Percentiles rank a stretch among this genome's conserved stretches.
Conservation (phyloP, 2,888 invertebrate species). For the Nymphalis polychloros region DNA sequence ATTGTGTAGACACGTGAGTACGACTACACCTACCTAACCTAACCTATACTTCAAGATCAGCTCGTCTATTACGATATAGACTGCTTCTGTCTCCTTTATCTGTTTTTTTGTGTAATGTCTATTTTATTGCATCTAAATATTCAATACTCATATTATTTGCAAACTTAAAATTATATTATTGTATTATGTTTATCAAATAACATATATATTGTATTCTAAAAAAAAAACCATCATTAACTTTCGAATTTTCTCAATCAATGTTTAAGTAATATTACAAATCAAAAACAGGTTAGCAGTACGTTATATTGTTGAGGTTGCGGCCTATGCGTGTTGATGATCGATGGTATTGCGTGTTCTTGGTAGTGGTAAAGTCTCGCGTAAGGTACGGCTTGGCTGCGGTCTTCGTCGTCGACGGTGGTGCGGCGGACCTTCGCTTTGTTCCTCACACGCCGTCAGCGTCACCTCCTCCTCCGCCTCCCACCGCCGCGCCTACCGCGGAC, state of each 20-base stretch:
- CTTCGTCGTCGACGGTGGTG: constrained; percentile 54
- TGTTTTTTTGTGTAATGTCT: neutral
- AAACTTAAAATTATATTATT: too few species aligned
- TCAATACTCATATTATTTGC: too few species aligned
- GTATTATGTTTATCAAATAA: too few species aligned
- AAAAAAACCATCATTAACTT: too few species aligned
- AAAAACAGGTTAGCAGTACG: constrained; percentile 60
- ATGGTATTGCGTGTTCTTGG: constrained; percentile 65
- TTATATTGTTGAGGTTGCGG: constrained; percentile 48
- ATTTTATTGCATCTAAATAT: neutral
- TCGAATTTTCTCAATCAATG: too few species aligned
- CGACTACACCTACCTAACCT: neutral
- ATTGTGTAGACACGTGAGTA: constrained; percentile 11
- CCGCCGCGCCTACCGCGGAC: constrained; percentile 67
- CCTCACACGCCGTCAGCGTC: constrained; percentile 56
- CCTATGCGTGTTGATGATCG: constrained; percentile 69
- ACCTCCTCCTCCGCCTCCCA: constrained; percentile 54
- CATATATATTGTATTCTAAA: too few species aligned
- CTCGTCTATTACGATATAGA: neutral
- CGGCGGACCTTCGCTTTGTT: constrained; percentile 63
- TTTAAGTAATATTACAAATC: constrained; percentile 49
- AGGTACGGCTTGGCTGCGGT: constrained; percentile 49
- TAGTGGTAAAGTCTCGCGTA: constrained; percentile 56
- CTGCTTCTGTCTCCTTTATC: neutral
- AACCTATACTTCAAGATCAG: constrained; percentile 42